Conservation (phyloP, 2,888 invertebrate genomes). For the Phortica magna region DNA sequence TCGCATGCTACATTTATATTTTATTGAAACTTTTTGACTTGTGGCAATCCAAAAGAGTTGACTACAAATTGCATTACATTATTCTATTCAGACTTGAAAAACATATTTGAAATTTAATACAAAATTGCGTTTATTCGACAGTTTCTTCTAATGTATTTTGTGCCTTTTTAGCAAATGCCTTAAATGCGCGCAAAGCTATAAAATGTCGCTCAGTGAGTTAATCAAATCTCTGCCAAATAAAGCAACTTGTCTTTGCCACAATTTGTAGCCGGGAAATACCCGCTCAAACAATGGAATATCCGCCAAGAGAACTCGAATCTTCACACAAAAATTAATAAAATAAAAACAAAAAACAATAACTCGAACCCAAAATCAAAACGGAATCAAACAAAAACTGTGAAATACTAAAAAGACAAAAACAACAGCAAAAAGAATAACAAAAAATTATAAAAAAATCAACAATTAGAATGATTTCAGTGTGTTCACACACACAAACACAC, state of each 20-base stretch:
- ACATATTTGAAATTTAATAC: constrained; percentile 26
- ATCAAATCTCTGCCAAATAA: constrained; percentile 64
- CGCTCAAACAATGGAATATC: constrained; percentile 52
- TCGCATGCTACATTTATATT: no score
- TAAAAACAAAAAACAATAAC: not conserved
- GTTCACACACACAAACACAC: not conserved
- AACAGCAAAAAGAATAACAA: constrained; percentile 30
- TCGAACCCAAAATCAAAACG: constrained; percentile 47
- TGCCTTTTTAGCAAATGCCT: constrained; percentile 52
- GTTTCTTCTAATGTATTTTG: not conserved
- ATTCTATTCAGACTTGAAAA: no score
- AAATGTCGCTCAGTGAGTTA: constrained; percentile 66
- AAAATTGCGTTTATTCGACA: not conserved
- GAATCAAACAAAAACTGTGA: constrained; percentile 64
- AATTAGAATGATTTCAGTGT: constrained; percentile 35
- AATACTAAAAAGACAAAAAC: constrained; percentile 34
- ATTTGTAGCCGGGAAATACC: constrained; percentile 61
- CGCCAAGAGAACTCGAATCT: constrained; percentile 49
- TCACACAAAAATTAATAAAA: constrained; percentile 39
- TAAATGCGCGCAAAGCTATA: constrained; percentile 59
- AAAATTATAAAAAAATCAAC: constrained; percentile 41
- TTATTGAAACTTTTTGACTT: no score
- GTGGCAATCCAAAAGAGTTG: no score
- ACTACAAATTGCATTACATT: no score
- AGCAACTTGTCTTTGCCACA: constrained; percentile 55